Evolutionary conservation across 2,888 invertebrate species (phyloP).

Genomic region (Norana najaformis): DNA sequence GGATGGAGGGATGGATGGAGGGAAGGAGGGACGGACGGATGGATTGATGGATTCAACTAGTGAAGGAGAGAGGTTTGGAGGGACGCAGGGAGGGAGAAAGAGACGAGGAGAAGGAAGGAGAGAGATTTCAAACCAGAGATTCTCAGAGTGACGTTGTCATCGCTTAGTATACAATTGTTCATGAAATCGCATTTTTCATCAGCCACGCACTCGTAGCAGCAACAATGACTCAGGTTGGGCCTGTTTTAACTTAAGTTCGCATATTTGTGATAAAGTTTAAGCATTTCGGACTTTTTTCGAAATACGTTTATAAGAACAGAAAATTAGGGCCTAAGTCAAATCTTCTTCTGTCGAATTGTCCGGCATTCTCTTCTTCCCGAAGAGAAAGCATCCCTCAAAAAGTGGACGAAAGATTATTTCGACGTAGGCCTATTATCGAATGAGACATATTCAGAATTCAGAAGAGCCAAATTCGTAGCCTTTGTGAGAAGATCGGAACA

Average conservation of each 20-base stretch:
- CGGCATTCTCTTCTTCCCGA: background rate
- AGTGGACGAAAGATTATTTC: too few species aligned
- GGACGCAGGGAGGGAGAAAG: background rate
- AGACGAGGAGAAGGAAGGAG: too few species aligned
- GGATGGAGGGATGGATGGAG: background rate
- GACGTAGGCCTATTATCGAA: background rate
- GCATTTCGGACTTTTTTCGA: background rate
- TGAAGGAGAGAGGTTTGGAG: background rate
- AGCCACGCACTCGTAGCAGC: too few species aligned
- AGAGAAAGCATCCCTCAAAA: background rate
- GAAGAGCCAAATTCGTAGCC: background rate
- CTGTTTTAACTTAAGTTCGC: too few species aligned
- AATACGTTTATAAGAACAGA: background rate
- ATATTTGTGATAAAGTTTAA: background rate
- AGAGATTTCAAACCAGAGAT: too few species aligned
- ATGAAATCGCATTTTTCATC: too few species aligned
- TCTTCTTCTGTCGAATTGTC: background rate
- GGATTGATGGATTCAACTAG: background rate
- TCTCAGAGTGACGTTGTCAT: too few species aligned
- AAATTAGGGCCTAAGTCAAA: background rate
- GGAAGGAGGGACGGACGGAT: slow-evolving; percentile 5
- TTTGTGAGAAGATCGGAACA: background rate
- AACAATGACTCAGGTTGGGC: too few species aligned
- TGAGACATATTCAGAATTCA: background rate
- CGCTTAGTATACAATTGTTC: too few species aligned